Evolutionary conservation across 2,797 vertebrate genomes (phyloP).

Genomic region (Gambusia yucatana): DNA sequence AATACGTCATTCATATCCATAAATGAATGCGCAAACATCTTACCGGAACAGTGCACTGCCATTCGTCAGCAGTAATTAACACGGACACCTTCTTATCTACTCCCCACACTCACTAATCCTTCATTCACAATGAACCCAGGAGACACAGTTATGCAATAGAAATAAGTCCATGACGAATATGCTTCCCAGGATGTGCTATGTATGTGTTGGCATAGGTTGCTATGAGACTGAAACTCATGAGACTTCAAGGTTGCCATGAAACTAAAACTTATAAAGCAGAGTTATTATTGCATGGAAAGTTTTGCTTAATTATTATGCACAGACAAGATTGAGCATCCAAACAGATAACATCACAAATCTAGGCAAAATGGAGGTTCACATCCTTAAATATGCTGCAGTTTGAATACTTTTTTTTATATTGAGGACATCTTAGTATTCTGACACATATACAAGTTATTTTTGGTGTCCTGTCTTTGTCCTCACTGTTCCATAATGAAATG

Average conservation of each 20-base stretch:
- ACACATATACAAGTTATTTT: constrained; percentile 68
- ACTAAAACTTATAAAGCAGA: constrained; percentile 16
- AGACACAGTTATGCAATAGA: constrained; percentile 65
- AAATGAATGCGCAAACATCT: background rate
- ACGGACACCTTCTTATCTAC: constrained; percentile 55
- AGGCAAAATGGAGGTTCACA: background rate
- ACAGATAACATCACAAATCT: background rate
- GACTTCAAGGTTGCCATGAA: constrained; percentile 38
- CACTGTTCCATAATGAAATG: constrained; percentile 50
- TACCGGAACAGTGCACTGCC: constrained; percentile 4
- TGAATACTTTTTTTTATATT: background rate
- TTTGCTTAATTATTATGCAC: background rate
- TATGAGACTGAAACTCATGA: constrained; percentile 46
- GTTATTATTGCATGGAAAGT: background rate
- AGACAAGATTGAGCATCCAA: background rate
- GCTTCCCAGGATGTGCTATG: constrained; percentile 28
- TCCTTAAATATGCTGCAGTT: background rate
- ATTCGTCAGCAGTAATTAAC: constrained; percentile 41
- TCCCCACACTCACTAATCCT: constrained; percentile 60
- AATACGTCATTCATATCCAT: background rate
- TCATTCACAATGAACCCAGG: constrained; percentile 50
- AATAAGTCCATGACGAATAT: constrained; percentile 59
- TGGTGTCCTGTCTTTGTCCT: constrained; percentile 40
- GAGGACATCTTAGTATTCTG: constrained; percentile 44
- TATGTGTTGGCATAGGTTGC: constrained; percentile 41